Evolutionary conservation across 2,113 vertebrate species (phyloP).

Genomic region (Gadus macrocephalus): DNA sequence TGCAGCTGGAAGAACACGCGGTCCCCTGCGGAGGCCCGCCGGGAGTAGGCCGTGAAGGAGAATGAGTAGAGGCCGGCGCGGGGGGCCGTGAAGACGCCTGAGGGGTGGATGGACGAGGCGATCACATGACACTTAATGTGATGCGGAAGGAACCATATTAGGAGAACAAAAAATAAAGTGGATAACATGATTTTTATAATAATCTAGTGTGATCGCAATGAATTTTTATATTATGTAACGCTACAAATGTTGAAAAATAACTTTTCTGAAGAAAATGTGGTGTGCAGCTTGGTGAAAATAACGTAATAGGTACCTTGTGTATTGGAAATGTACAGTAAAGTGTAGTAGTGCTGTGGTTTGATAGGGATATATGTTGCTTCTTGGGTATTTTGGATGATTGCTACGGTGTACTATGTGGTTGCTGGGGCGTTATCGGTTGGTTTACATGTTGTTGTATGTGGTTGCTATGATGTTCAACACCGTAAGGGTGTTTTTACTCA

Average conservation of each 20-base stretch:
- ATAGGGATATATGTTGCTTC: too few species aligned
- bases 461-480: too few species aligned
- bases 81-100: conserved; percentile 50
- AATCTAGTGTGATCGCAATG: neutral
- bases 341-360: too few species aligned
- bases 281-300: too few species aligned
- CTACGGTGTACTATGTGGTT: too few species aligned
- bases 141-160: too few species aligned
- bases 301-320: too few species aligned
- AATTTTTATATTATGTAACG: neutral
- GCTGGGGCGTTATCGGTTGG: too few species aligned
- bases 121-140: neutral
- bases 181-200: neutral
- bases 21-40: neutral
- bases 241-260: neutral
- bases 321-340: too few species aligned
- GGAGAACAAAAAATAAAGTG: neutral
- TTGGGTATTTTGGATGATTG: too few species aligned
- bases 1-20: conserved; percentile 37
- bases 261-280: neutral
- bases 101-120: neutral
- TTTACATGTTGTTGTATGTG: too few species aligned
- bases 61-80: conserved; percentile 45
- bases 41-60: conserved; percentile 42
- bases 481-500: too few species aligned